Percentiles rank a stretch among this genome's conserved stretches.
These are phyloP conservation scores for Stictocephala bisonia DNA, from an alignment of 2,888 invertebrate genomes.

Conservation along the genomic window DNA sequence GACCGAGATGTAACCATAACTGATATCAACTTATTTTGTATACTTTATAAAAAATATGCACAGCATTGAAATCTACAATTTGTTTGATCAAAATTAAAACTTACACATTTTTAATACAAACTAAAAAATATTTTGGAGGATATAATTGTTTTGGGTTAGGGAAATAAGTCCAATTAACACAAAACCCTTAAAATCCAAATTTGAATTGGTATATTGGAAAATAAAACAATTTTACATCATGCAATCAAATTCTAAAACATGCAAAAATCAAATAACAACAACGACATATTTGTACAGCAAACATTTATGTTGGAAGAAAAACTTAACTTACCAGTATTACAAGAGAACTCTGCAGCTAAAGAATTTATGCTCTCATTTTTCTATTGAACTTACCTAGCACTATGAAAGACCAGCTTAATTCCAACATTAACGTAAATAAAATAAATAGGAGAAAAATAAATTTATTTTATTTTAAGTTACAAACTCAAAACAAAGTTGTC, in stretches of 20 bases:
- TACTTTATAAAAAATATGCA: no score
- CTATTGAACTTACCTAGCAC: constrained; percentile 15
- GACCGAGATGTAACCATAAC: no score
- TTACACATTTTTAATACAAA: no score
- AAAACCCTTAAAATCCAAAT: background rate
- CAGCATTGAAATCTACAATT: no score
- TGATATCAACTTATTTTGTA: no score
- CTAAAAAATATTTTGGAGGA: no score
- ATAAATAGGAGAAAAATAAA: constrained; percentile 28
- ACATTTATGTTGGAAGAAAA: background rate
- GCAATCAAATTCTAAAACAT: constrained; percentile 31
- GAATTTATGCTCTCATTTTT: no score
- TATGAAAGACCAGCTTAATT: constrained; percentile 24
- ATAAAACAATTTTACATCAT: constrained; percentile 23
- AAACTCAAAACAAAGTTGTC: constrained; percentile 36
- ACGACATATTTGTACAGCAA: background rate
- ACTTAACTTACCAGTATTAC: constrained; percentile 1
- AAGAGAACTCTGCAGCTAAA: no score
- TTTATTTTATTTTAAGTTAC: constrained; percentile 10
- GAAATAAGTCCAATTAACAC: no score
- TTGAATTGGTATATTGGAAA: constrained; percentile 32
- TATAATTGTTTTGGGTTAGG: no score
- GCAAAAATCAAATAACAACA: constrained; percentile 30
- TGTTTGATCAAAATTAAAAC: no score
- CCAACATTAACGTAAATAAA: constrained; percentile 12